Conservation (phyloP, 2,797 vertebrate genomes). For the Coregonus suidteri region DNA sequence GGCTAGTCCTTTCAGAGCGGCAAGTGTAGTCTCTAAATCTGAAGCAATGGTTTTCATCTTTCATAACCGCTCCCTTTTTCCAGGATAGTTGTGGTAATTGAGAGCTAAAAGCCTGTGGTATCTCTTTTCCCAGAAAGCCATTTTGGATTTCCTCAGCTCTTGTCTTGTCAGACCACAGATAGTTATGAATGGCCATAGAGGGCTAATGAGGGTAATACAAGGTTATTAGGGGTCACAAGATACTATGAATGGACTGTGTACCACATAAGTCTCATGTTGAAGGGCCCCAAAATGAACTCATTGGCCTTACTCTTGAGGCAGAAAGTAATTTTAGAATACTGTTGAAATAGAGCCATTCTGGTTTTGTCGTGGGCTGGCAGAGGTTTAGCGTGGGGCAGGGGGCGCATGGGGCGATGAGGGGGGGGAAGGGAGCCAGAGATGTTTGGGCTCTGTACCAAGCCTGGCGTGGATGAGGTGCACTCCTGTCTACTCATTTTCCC, state of each 20-base stretch:
- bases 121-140: not conserved
- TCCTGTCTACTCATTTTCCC: not conserved
- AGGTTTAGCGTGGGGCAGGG: too few relatives aligned
- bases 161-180: slow-evolving; percentile 5
- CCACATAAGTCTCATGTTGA: not conserved
- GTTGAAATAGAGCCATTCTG: not conserved
- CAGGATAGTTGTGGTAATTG: not conserved
- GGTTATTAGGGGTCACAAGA: slow-evolving; percentile 3
- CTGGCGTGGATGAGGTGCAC: not conserved
- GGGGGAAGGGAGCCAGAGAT: not conserved
- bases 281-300: not conserved
- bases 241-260: not conserved
- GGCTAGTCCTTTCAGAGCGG: slow-evolving; percentile 3
- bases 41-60: not conserved
- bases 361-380: not conserved
- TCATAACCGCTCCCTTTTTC: not conserved
- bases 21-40: not conserved
- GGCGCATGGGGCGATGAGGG: too few relatives aligned
- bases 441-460: not conserved
- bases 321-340: not conserved
- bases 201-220: not conserved
- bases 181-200: not conserved
- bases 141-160: not conserved
- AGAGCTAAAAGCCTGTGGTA: slow-evolving; percentile 5
- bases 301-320: not conserved